Evolutionary conservation across 2,888 invertebrate species (phyloP), one percentile per base, ranked within the genome.

Genomic region (Heliconius hortense): DNA sequence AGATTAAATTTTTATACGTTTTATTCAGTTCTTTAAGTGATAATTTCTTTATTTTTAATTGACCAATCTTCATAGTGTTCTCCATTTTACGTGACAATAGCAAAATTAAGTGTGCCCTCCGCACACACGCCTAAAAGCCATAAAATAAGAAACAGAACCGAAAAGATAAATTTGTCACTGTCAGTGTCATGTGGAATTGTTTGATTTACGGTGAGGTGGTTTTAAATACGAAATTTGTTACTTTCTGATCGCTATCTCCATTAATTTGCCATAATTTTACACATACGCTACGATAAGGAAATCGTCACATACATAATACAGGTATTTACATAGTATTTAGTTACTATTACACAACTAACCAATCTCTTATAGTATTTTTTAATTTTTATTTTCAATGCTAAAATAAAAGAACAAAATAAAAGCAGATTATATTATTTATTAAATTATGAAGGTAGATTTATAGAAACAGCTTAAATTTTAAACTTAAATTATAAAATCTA

Each of bases 281-380:
- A 39, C 24, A n/a, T 11, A 66, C 1, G n/a, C 39, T 39, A 24
- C 66, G 24, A 24, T 43, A 43, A 39, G 2, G 39, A 66, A 66
- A 66, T 15, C 66, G 24, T 15, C 39, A n/a, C 39, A 66, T 1
- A 66, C 13, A 66, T 24, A 66, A n/a, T 66, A 66, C 39, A 66
- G 66, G 66, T 66, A 66, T 64, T n/a, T 64, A 66, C 2, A 66
- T 24, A 15, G 18, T 2, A 43, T 15, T 39, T n/a, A 8, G n/a
- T 35, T 21, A 64, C 48, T 48, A 7, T 48, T 48, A 21, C 18
- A 48, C 18, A 64, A 39, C 24, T 66, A 66, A 66, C 64, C 64
- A 64, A 24, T 13, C 24, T 2, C 13, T 15, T 24, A 48, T 48
- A 48, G 7, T 48, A 18, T 48, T 48, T 7, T 48, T 7, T 48